Evolutionary conservation across 2,113 vertebrate species (phyloP), one percentile per base, ranked within the genome.

Genomic region (Rhea pennata): DNA sequence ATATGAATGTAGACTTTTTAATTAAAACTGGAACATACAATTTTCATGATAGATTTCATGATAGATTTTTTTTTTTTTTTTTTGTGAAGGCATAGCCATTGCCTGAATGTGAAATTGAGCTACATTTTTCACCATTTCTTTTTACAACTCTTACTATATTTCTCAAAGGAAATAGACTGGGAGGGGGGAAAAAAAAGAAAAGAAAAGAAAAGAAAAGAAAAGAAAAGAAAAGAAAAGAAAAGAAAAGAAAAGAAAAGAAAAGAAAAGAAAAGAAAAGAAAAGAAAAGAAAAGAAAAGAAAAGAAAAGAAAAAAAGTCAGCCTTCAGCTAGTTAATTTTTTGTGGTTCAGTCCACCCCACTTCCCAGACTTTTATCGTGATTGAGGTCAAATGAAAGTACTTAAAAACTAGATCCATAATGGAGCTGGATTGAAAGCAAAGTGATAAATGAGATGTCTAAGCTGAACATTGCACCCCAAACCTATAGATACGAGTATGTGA

Each of bases 131-230:
- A 39, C 10, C 7, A 36, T 84, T 29, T 66, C 9, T 22, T 69
- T 65, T 65, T 23, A 67, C 17, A 29, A 4, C 2, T 73, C 36
- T 58, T 74, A 3, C 21, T 82, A 54, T 22, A 1, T 46, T 75
- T 51, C 53, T 61, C 10, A 20, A 84, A 59, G 16, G 56, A 59
- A 33, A 59, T 19, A 19, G 26, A 54, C 5, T 11, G 40, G 42
- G 51, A 39, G 26, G 1, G 0, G 2, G n/a, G n/a, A n/a, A n/a
- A n/a, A n/a, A n/a, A 16, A 12, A 1, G 1, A 2, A 2, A 3
- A 1, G 13, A 2, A 11, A 15, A 10, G 15, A 62, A 58, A 58
- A 58, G 15, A 62, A 58, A 12, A 1, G 1, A 2, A 2, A 3
- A 1, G 13, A 2, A 11, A 15, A 10, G 15, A 62, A 58, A 58